phyloP scores from a whole-genome alignment of 2,888 invertebrate species.

The Hofmannophila pseudospretella region DNA sequence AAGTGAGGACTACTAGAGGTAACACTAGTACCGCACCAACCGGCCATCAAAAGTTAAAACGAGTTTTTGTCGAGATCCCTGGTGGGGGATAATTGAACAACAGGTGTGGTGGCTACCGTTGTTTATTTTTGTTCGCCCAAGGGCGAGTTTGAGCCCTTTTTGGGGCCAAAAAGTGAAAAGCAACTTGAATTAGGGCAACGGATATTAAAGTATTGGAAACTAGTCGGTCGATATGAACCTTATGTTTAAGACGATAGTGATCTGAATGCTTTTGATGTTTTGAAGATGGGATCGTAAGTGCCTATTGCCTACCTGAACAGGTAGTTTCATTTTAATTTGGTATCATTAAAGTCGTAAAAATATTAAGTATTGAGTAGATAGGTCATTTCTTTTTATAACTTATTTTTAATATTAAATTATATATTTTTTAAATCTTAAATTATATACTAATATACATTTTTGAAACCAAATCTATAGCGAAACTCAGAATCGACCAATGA shows the following conservation, averaged over 20 bases:
- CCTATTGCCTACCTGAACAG: too few species aligned
- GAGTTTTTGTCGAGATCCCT: slow-evolving; percentile 35
- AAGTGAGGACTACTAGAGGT: too few species aligned
- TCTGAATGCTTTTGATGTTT: neutral
- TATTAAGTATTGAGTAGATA: too few species aligned
- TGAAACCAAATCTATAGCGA: too few species aligned
- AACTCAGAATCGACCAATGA: too few species aligned
- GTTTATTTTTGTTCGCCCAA: slow-evolving; percentile 40
- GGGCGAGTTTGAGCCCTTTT: slow-evolving; percentile 18
- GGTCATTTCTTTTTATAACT: too few species aligned
- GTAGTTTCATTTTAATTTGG: too few species aligned
- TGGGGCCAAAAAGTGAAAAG: neutral
- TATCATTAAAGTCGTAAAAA: too few species aligned
- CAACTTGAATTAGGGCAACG: neutral
- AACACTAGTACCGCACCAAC: slow-evolving; percentile 11
- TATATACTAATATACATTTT: too few species aligned
- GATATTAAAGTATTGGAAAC: slow-evolving; percentile 1
- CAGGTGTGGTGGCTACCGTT: slow-evolving; percentile 42
- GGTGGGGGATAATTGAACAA: slow-evolving; percentile 43
- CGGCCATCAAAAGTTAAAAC: slow-evolving; percentile 18
- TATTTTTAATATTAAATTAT: too few species aligned
- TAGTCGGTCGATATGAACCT: neutral
- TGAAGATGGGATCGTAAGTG: neutral
- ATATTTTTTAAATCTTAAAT: too few species aligned
- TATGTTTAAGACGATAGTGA: neutral